These are phyloP conservation scores for Clamator glandarius DNA, from an alignment of 2,797 vertebrate species.

Conservation along the genomic window DNA sequence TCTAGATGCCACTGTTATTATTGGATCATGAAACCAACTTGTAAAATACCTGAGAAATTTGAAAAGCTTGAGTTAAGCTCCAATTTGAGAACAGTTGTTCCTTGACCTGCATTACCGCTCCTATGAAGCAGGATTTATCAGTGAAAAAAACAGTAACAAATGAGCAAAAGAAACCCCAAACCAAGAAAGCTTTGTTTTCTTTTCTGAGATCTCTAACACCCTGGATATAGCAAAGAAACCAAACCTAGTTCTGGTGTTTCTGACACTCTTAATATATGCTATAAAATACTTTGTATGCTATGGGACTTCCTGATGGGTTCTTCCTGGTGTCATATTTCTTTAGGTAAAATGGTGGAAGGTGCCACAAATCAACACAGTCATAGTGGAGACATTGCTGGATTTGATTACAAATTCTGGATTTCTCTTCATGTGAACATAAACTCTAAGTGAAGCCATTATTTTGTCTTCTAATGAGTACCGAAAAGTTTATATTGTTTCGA, in stretches of 20 bases:
- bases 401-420: background rate
- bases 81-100: background rate
- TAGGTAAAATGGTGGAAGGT: background rate
- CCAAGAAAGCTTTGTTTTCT: background rate
- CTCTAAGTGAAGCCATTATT: background rate
- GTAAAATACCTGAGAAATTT: background rate
- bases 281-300: background rate
- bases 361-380: background rate
- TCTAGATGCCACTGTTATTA: background rate
- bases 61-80: background rate
- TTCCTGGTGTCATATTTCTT: background rate
- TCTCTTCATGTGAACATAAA: background rate
- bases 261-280: background rate
- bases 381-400: constrained; percentile 4
- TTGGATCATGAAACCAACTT: background rate
- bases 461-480: background rate
- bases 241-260: background rate
- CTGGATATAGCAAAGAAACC: background rate
- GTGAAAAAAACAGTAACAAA: background rate
- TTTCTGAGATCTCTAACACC: background rate
- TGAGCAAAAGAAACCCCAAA: rapidly evolving
- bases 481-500: background rate
- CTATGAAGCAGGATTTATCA: background rate
- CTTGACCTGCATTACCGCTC: background rate
- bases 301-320: background rate